Percentiles rank a stretch among this genome's conserved stretches.
phyloP scores from a whole-genome alignment of 2,797 vertebrate genomes.

The Cercopithecus mitis region DNA sequence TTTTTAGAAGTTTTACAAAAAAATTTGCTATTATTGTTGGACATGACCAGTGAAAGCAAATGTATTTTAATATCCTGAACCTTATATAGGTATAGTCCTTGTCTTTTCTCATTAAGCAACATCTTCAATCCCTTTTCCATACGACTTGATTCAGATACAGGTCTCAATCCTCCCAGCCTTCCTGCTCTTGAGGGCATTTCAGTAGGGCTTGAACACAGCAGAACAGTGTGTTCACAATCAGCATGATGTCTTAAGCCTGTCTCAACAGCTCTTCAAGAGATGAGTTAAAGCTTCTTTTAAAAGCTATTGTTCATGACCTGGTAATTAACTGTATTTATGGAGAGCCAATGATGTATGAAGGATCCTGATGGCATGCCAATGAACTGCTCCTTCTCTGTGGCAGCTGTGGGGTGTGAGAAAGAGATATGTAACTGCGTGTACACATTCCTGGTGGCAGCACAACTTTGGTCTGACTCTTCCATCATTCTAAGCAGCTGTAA shows the following conservation, averaged over 20 bases:
- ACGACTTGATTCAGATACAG: background rate
- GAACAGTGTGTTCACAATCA: background rate
- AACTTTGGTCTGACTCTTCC: background rate
- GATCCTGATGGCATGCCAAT: background rate
- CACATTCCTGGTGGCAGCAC: no score
- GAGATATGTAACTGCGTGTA: fast-evolving
- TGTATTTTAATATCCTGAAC: background rate
- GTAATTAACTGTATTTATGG: background rate
- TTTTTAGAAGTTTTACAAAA: background rate
- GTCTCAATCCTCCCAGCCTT: no score
- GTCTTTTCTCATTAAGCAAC: background rate
- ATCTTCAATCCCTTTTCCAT: background rate
- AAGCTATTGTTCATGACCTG: background rate
- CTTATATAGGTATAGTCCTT: background rate
- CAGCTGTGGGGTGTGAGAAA: background rate
- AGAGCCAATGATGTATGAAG: background rate
- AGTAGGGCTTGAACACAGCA: background rate
- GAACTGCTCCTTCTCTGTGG: background rate
- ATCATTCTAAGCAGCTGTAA: background rate
- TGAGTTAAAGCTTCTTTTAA: background rate
- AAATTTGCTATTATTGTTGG: background rate
- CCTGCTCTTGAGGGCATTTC: background rate
- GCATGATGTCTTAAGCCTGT: background rate
- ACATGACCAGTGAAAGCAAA: background rate
- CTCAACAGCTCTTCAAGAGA: background rate